Evolutionary conservation across 2,797 vertebrate species (phyloP).

Genomic region (Staurois parvus): DNA sequence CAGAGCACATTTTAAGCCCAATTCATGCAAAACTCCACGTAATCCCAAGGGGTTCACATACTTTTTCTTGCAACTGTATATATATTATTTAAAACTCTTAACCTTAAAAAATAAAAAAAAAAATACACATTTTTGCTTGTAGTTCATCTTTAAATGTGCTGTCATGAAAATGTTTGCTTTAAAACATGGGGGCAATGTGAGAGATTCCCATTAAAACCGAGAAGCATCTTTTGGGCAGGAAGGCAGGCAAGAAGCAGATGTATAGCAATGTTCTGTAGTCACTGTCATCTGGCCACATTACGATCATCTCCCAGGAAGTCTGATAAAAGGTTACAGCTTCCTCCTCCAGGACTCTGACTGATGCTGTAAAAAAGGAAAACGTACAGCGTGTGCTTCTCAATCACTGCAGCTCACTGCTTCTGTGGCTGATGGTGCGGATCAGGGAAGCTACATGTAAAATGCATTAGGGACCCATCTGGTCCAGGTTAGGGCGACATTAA

Average conservation of each 20-base stretch:
- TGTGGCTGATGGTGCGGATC: slow-evolving; percentile 48
- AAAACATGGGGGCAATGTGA: not conserved
- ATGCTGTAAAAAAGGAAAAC: slow-evolving; percentile 1
- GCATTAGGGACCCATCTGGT: slow-evolving; percentile 82
- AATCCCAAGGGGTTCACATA: no score
- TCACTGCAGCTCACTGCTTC: slow-evolving; percentile 17
- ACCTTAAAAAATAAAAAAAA: no score
- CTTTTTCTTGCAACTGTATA: no score
- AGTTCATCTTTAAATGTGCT: not conserved
- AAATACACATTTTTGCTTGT: no score
- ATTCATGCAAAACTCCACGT: no score
- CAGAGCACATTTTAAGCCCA: no score
- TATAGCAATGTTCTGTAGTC: not conserved
- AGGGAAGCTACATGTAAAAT: slow-evolving; percentile 77
- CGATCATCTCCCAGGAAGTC: slow-evolving; percentile 48
- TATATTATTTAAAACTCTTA: no score
- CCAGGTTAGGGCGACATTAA: slow-evolving; percentile 86
- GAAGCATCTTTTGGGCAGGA: not conserved
- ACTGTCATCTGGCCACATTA: slow-evolving; percentile 42
- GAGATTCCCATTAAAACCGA: not conserved
- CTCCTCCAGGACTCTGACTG: not conserved
- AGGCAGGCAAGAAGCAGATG: not conserved
- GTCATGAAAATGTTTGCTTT: not conserved
- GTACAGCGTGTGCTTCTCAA: not conserved
- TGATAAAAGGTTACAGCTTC: slow-evolving; percentile 54